These are phyloP conservation scores for Euura lappo DNA, from an alignment of 1,140 invertebrate species.

Conservation along the genomic window DNA sequence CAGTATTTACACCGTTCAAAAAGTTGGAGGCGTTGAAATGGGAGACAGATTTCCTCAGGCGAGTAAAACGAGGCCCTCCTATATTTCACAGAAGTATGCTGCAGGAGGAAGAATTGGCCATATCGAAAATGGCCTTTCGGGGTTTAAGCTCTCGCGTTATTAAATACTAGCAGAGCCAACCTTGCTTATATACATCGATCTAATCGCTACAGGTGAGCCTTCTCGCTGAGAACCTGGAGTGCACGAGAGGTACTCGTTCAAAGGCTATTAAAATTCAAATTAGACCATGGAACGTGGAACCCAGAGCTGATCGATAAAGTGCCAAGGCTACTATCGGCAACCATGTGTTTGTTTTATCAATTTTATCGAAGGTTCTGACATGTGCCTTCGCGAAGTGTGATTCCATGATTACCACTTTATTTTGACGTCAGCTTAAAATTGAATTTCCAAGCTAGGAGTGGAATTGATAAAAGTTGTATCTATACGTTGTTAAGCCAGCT, in stretches of 20 bases:
- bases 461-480: neutral
- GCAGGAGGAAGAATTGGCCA: neutral
- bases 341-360: neutral
- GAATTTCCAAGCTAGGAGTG: too few relatives aligned
- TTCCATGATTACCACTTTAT: too few relatives aligned
- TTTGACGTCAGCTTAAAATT: too few relatives aligned
- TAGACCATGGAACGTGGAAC: neutral
- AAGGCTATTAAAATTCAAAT: slow-evolving; percentile 7
- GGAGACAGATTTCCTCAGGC: neutral
- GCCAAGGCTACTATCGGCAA: neutral
- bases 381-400: too few relatives aligned
- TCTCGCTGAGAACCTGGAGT: neutral
- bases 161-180: neutral
- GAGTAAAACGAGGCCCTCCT: neutral
- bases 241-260: neutral
- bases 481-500: neutral
- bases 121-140: neutral
- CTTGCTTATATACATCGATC: neutral
- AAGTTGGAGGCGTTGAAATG: too few relatives aligned
- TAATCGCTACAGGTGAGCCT: neutral
- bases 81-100: neutral
- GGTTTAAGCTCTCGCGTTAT: neutral
- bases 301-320: neutral
- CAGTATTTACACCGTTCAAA: too few relatives aligned
- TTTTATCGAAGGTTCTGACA: too few relatives aligned